Base-by-base conservation (phyloP, 2,888 invertebrate genomes). In the Scaptomyza reducta region DNA sequence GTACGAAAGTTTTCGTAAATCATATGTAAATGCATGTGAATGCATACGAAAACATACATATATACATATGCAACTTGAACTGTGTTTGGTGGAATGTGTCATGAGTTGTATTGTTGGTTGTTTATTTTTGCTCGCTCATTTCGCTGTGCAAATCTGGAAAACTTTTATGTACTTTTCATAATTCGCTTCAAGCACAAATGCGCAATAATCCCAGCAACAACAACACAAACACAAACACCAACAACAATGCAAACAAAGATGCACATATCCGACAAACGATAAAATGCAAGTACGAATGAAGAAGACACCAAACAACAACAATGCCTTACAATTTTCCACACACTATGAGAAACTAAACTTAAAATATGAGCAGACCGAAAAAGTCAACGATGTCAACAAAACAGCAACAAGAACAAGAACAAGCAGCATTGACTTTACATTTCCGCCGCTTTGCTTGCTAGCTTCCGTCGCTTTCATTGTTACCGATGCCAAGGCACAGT, bases 101-200 rank as follows among this genome's bases (percentile, higher is more conserved):
- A 31, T 40, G 49, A 3, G 10, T 16, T 58, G 41, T 63, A 35
- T 56, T 49, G n/a, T 33, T 9, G 55, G 56, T 67, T 77, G 66
- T 77, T 76, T 79, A 79, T 82, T 72, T 79, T 79, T 73, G 59
- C 61, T 62, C 70, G 73, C 68, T 63, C 70, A 74, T 87, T 87
- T 87, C 59, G 74, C 67, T 60, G 53, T 51, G 76, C 69, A 82
- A 63, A 77, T 62, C 58, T 63, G 75, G 49, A 79, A 67, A 80
- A 80, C 68, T 80, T 82, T 74, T 83, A 84, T 84, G 77, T 74
- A 80, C 72, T 71, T 81, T 87, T 76, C 69, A 77, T 81, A 87
- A 74, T 70, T 76, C 78, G 77, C 83, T 78, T 76, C 85, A 69
- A 87, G 87, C 87, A 64, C 70, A 87, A 85, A 82, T 83, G 87